These are phyloP conservation scores for Apamea crenata DNA, from an alignment of 2,888 invertebrate genomes.

Conservation along the genomic window DNA sequence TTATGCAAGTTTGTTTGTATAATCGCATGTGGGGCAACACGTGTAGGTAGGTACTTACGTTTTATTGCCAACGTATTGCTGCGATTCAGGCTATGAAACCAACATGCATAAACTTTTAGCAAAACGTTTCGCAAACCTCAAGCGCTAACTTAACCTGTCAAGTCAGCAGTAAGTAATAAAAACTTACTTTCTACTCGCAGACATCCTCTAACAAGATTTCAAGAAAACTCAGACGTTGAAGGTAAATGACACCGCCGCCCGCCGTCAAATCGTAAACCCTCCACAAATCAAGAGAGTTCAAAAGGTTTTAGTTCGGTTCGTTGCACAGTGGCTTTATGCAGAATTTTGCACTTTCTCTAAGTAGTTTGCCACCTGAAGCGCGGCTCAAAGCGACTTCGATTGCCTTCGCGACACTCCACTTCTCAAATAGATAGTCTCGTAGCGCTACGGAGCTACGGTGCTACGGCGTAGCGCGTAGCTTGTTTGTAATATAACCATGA, in stretches of 20 bases:
- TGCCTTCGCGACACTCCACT: constrained; percentile 39
- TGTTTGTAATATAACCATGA: not conserved
- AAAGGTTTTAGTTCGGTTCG: constrained; percentile 44
- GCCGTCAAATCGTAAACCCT: constrained; percentile 26
- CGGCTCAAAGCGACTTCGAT: constrained; percentile 43
- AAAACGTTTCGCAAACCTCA: not conserved
- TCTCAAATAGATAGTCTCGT: constrained; percentile 43
- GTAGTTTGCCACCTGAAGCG: constrained; percentile 48
- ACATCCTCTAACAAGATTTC: constrained; percentile 29
- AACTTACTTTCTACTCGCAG: constrained; percentile 14
- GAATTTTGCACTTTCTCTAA: constrained; percentile 49
- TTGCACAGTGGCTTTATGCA: constrained; percentile 45
- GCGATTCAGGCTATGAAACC: no score
- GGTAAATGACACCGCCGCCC: constrained; percentile 52
- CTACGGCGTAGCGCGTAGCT: constrained; percentile 56
- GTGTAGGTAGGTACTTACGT: not conserved
- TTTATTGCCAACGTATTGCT: constrained; percentile 6
- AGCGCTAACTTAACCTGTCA: not conserved
- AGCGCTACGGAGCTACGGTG: constrained; percentile 50
- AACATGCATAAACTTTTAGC: not conserved
- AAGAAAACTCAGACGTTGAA: constrained; percentile 33
- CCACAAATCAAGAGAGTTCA: constrained; percentile 55
- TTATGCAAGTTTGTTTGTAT: not conserved
- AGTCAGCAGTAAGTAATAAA: constrained; percentile 23
- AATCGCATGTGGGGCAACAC: not conserved